Evolutionary conservation across 2,888 invertebrate genomes (phyloP), one percentile per base, ranked within the genome.

Genomic region (Caenorhabditis sp.): DNA sequence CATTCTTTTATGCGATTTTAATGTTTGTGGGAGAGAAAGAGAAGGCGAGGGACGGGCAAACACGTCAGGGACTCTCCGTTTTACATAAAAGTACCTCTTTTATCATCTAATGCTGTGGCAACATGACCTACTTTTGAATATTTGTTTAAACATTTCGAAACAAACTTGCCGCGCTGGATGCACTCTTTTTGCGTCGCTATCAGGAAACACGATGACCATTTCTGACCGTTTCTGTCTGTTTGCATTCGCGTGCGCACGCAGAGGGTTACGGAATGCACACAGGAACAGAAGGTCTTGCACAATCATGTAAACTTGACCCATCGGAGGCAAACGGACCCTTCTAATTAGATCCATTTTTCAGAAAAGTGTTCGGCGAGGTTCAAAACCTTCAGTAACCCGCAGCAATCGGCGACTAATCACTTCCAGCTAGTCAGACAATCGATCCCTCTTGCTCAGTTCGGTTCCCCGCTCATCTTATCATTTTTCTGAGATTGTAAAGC

Each of bases 281-380:
- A 53, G 39, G 24, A 39, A 53, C 53, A 53, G 37, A 39, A 53
- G 53, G 53, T 35, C 39, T 53, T 53, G 53, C 53, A 39, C 26
- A 53, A 53, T 26, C 39, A 15, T 37, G 53, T 53, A 37, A 53
- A 53, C 39, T 53, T 53, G 53, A 53, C 53, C 53, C 39, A 53
- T 35, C 39, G 35, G 6, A 9, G 20, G 11, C 22, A 45, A 6
- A 20, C 4, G 24, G 7, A 8, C 45, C 11, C 5, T 30, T 15
- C 50, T 58, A 45, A 39, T 22, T 9, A 17, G 15, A 32, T 20
- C 46, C 9, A 26, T 56, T 24, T 77, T 77, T 46, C 71, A 77
- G 76, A 37, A 77, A 66, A 71, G n/a, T 66, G 26, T 77, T 77
- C 53, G 76, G 76, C n/a, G 70, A 77, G 46, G 56, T 77, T 17